Evolutionary conservation across 2,797 vertebrate genomes (phyloP), one percentile per base, ranked within the genome.

Genomic region (Acanthornis magna): DNA sequence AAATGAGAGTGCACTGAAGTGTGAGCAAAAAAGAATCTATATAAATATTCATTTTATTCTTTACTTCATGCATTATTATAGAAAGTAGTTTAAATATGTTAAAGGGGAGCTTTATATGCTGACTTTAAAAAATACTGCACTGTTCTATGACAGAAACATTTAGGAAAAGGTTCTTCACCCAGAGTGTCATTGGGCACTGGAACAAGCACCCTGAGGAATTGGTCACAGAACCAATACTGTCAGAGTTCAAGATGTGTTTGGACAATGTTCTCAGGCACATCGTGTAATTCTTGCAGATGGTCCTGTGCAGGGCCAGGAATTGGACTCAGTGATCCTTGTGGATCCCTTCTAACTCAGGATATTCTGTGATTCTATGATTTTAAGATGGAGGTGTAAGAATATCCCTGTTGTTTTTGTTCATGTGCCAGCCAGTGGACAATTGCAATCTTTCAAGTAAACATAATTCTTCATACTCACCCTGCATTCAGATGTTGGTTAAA

Each of bases 1-100:
- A 94, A 80, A 50, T 84, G 10, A 71, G 43, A 94, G 2, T 58
- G 45, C 8, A 73, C 13, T 82, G 75, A 89, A 51, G 67, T 82
- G 38, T 63, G 65, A 67, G 10, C 15, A 84, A 82, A 75, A 78
- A 88, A 53, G 26, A 76, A 17, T 11, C 7, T 63, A 45, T 26
- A 83, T 82, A 76, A 94, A 83, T 94, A 79, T 88, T 87, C 1
- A 88, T 67, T 75, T 55, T 51, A 61, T 36, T 92, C 60, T 91
- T 84, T 58, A 67, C 29, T 50, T 88, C 22, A 47, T 81, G 30
- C 94, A 29, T 19, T 50, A 38, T 38, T 71, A 45, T 16, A 78
- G 27, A 95, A 53, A 47, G 7, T 26, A 55, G 14, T 38, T 85
- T 89, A 67, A 80, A 62, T 50, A 82, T 26, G 50, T 61, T 88